Evolutionary conservation across 2,888 invertebrate genomes (phyloP), one percentile per base, ranked within the genome.

Genomic region (Trachelus iudaicus): DNA sequence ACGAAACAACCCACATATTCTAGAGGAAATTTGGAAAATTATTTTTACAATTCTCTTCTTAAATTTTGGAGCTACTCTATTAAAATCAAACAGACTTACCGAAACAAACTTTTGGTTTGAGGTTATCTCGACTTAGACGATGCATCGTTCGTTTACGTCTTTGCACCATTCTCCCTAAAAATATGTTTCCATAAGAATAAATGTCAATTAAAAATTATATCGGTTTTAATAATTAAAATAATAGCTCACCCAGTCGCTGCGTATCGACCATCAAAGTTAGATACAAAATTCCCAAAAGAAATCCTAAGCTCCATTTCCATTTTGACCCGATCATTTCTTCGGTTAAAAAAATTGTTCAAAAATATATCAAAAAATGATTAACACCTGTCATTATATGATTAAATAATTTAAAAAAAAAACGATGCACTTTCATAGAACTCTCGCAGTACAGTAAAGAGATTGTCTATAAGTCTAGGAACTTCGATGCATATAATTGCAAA

Each of bases 1-100:
- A 91, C 91, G 80, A 94, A 94, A 84, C 94, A 94, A 11, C 94
- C 94, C 1, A 94, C 92, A 13, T 91, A 85, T 83, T 94, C 94
- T 94, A 85, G 56, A 90, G 33, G 30, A 40, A 76, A 71, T 74
- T 56, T 33, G 11, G 69, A 68, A 23, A 94, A 94, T 93, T 77
- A 94, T 77, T 94, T 90, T 88, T 94, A 93, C 92, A 93, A 94
- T 73, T 85, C 81, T 93, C 92, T 23, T 93, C 92, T 30, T 94
- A 37, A 11, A 73, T 56, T 56, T 76, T 68, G 11, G n/a, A 69
- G 33, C 11, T 73, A 69, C 56, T 34, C 15, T 68, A 68, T 33
- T 13, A 34, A 68, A 75, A 40, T 2, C 30, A 76, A 75, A 74
- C n/a, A 75, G 30, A 75, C 84, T 82, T 84, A 91, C 91, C 91